These are phyloP conservation scores for Meda fulgida DNA, from an alignment of 2,797 vertebrate species.

Conservation along the genomic window DNA sequence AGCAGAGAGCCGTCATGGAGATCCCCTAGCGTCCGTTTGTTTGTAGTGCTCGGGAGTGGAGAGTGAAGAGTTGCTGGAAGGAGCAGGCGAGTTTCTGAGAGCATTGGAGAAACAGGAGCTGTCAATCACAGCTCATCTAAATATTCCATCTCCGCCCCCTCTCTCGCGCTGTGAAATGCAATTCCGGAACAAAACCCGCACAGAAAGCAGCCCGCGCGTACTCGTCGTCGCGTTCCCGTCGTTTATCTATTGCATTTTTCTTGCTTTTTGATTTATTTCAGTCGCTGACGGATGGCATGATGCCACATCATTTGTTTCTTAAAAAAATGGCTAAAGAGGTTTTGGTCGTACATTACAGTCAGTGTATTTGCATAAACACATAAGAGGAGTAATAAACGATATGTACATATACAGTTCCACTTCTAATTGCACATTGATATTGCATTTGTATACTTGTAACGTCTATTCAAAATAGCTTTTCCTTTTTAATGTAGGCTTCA, in stretches of 20 bases:
- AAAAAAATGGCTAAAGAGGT: neutral
- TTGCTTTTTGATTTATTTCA: constrained; percentile 17
- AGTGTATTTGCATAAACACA: neutral
- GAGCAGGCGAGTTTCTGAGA: constrained; percentile 90
- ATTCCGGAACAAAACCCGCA: constrained; percentile 65
- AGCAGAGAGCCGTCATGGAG: constrained; percentile 85
- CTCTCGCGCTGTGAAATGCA: constrained; percentile 50
- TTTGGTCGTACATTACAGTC: neutral
- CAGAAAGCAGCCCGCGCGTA: constrained; percentile 9
- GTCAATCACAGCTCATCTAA: constrained; percentile 93
- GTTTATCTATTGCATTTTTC: constrained; percentile 4
- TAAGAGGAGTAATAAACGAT: neutral
- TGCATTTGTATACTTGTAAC: neutral
- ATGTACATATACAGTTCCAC: neutral
- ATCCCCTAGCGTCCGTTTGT: constrained; percentile 88
- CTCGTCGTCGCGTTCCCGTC: neutral
- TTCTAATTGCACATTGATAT: neutral
- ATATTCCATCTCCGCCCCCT: constrained; percentile 88
- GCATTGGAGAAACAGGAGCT: constrained; percentile 90
- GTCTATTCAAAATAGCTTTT: neutral
- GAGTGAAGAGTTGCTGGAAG: constrained; percentile 89
- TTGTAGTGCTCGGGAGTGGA: constrained; percentile 87
- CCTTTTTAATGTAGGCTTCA: neutral
- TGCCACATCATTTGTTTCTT: neutral
- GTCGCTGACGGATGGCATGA: constrained; percentile 13